phyloP scores from a whole-genome alignment of 2,797 vertebrate genomes.

The Hoplostethus mediterraneus region DNA sequence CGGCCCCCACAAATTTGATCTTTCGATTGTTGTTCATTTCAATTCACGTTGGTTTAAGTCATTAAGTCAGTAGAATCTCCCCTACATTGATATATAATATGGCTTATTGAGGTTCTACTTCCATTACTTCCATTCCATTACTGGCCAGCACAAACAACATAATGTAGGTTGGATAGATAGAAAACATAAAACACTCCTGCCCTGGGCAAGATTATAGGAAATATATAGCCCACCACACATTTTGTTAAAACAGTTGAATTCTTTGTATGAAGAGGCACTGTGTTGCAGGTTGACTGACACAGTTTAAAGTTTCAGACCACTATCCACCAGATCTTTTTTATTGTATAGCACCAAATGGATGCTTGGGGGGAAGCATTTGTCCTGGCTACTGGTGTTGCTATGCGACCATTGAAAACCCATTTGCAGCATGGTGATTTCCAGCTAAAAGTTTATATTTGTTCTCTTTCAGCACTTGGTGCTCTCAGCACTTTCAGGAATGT shows the following conservation, averaged over 20 bases:
- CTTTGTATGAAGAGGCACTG: background rate
- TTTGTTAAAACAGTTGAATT: background rate
- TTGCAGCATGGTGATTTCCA: background rate
- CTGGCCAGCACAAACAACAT: background rate
- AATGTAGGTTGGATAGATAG: background rate
- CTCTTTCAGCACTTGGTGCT: background rate
- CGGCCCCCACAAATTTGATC: too few species aligned
- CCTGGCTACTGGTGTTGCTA: background rate
- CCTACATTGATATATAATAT: background rate
- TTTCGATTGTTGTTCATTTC: too few species aligned
- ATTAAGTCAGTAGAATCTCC: too few species aligned
- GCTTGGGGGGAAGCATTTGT: background rate
- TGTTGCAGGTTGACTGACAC: too few species aligned
- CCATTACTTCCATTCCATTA: too few species aligned
- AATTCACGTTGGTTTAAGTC: too few species aligned
- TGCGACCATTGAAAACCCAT: conserved; percentile 23
- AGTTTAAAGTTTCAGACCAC: too few species aligned
- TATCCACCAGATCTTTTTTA: conserved; percentile 3
- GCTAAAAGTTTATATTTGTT: conserved; percentile 1
- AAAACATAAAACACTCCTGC: background rate
- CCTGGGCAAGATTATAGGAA: background rate
- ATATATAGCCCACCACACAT: too few species aligned
- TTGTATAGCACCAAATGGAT: conserved; percentile 8
- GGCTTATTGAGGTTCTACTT: background rate
- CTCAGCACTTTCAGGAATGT: too few species aligned